Base-by-base conservation (phyloP, 2,888 invertebrate genomes). In the Oegoconia quadripuncta region DNA sequence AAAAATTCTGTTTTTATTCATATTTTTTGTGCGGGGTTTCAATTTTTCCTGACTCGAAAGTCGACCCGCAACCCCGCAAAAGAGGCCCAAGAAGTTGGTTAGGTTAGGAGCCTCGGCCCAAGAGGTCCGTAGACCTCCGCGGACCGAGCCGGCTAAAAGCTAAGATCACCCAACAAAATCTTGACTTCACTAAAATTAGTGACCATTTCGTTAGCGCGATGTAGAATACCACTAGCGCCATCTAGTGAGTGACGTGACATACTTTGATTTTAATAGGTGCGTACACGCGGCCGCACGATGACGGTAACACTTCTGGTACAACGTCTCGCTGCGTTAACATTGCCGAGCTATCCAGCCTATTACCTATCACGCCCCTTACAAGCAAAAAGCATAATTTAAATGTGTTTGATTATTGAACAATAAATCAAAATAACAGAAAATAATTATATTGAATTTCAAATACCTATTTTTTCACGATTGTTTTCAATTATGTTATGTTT, bases 101-200 rank as follows among this genome's bases (percentile, higher is more conserved):
- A 88, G 88, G 88, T 87, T 88, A 87, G 87, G 35, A 40, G 36
- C 84, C 87, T 87, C 83, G 67, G 47, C 80, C 91, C 89, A 89
- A 89, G 89, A 88, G 88, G 66, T 72, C 72, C 93, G 91, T 88
- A 90, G 91, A 92, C 89, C 88, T 88, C 89, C 89, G 90, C 89
- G 91, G 92, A 92, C 91, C 90, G 93, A 93, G 92, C 93, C 91
- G 92, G 92, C 91, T 80, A 89, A 81, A 89, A 89, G 59, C 91
- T 86, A 90, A 86, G 1, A 6, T 6, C 5, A 13, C 18, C 29
- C 20, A 7, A 83, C 34, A 11, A 14, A 2, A 20, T 11, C 67
- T 18, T 73, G 7, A 46, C 50, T 48, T 55, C 48, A 34, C 20
- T 13, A 14, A 9, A 9, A 36, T 32, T 13, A 7, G 13, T 42